These are phyloP conservation scores for Cydia splendana DNA, from an alignment of 1,140 invertebrate species.

Conservation along the genomic window DNA sequence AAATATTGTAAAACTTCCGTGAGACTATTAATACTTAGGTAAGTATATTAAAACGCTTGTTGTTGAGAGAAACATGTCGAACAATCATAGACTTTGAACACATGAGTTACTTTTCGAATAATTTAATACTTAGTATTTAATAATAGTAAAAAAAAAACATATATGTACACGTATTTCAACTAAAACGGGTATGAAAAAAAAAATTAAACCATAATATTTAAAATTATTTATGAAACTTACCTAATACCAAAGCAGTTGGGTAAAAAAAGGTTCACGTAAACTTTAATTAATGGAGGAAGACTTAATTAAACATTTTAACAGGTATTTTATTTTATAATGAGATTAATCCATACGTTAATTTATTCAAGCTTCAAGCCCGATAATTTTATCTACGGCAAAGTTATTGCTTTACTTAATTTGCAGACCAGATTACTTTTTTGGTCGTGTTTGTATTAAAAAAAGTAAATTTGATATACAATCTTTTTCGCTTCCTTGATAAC, in stretches of 20 bases:
- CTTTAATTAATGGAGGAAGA: conserved; percentile 12
- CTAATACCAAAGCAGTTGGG: not conserved
- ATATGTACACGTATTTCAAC: too few species aligned
- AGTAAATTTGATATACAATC: not conserved
- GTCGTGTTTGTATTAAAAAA: too few species aligned
- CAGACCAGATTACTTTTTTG: too few species aligned
- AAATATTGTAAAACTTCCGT: too few species aligned
- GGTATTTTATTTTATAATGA: not conserved
- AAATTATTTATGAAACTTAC: not conserved
- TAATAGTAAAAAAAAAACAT: too few species aligned
- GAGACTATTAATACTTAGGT: too few species aligned
- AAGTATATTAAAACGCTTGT: too few species aligned
- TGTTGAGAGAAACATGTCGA: too few species aligned
- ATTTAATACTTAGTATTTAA: too few species aligned
- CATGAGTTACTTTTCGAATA: too few species aligned
- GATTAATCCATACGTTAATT: conserved; percentile 19
- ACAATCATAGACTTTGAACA: too few species aligned
- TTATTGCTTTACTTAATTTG: not conserved
- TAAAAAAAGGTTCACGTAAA: conserved; percentile 1
- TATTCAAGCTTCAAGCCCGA: not conserved
- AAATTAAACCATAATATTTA: not conserved
- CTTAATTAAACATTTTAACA: not conserved
- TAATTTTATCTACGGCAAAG: not conserved
- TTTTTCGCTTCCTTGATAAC: not conserved
- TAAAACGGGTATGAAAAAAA: too few species aligned